Conservation (phyloP, 2,797 vertebrate genomes). For the Alca torda region DNA sequence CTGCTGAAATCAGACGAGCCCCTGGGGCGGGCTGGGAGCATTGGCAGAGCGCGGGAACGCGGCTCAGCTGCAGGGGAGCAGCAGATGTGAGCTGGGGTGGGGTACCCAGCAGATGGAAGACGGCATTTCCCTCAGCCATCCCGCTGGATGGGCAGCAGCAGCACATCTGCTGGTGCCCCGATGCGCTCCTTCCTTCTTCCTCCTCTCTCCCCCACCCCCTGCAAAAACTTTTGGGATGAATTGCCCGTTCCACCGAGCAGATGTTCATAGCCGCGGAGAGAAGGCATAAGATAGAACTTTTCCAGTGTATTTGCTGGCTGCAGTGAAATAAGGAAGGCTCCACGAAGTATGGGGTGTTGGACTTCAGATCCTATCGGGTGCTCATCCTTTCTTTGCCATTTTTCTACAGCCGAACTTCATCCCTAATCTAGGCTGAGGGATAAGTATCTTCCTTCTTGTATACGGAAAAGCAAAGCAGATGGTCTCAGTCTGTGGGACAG, state of each 20-base stretch:
- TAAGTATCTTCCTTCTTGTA: neutral
- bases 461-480: conserved; percentile 55
- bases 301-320: neutral
- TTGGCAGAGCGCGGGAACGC: neutral
- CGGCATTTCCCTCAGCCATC: neutral
- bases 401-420: neutral
- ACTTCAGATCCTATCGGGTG: neutral
- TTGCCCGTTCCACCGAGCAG: neutral
- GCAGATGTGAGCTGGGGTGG: neutral
- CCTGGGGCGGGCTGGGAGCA: neutral
- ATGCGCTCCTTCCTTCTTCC: neutral
- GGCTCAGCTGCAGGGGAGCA: neutral
- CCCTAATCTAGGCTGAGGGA: neutral
- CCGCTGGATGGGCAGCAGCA: neutral
- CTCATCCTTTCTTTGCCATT: neutral
- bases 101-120: neutral
- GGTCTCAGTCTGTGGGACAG: conserved; percentile 66
- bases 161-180: neutral
- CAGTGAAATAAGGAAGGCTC: neutral
- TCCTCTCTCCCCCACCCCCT: neutral
- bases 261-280: neutral
- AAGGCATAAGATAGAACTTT: neutral
- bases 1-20: neutral
- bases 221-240: neutral
- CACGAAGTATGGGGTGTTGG: neutral